These are phyloP conservation scores for Festucalex cinctus DNA, from an alignment of 2,113 vertebrate species.

Conservation along the genomic window DNA sequence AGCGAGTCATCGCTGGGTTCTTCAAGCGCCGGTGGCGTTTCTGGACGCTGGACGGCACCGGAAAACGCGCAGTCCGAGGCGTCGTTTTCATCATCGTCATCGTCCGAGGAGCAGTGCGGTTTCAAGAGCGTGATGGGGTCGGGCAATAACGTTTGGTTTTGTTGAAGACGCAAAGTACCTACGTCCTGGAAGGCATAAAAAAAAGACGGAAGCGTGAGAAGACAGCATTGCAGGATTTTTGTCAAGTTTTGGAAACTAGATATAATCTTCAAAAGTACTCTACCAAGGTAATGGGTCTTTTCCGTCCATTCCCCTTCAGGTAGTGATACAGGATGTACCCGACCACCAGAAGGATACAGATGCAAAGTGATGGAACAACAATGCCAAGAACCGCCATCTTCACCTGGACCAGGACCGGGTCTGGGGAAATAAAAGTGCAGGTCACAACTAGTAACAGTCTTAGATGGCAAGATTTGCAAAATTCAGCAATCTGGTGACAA, in stretches of 20 bases:
- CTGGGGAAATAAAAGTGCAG: conserved; percentile 25
- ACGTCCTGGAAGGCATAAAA: conserved; percentile 19
- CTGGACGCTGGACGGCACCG: conserved; percentile 5
- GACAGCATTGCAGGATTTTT: neutral
- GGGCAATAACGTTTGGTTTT: neutral
- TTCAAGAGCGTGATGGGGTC: conserved; percentile 5
- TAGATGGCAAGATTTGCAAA: neutral
- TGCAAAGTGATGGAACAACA: conserved; percentile 35
- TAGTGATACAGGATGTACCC: conserved; percentile 47
- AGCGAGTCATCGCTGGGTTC: conserved; percentile 9
- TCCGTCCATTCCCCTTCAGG: conserved; percentile 48
- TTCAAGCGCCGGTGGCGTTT: neutral
- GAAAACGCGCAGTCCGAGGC: neutral
- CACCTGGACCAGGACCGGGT: conserved; percentile 45
- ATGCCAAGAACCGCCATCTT: conserved; percentile 39
- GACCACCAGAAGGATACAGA: conserved; percentile 29
- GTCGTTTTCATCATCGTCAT: neutral
- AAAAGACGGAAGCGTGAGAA: neutral
- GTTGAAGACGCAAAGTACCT: neutral
- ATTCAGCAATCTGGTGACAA: neutral
- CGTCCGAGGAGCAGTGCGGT: neutral
- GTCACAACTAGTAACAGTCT: too few relatives aligned
- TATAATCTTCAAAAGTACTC: neutral
- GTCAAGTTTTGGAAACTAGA: too few relatives aligned
- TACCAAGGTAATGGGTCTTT: conserved; percentile 52